Conservation (phyloP, 1,140 invertebrate genomes). For the Drosophila bocqueti region DNA sequence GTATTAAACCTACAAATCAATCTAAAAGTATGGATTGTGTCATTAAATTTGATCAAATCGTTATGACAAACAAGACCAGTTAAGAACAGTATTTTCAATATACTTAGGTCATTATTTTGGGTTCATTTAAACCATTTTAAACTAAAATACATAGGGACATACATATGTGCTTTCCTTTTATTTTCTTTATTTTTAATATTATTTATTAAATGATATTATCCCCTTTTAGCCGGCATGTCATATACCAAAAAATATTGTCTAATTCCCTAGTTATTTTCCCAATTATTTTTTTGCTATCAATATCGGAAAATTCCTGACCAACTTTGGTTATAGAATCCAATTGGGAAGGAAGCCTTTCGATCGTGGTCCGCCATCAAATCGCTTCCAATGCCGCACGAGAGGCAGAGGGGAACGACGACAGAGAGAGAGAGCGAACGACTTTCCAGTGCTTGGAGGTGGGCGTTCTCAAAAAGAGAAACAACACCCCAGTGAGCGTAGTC, state of each 20-base stretch:
- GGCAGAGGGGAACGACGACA: conserved; percentile 47
- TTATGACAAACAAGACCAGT: background rate
- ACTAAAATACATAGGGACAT: no score
- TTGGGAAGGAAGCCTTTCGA: conserved; percentile 72
- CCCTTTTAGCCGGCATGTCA: background rate
- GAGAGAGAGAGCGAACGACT: conserved; percentile 28
- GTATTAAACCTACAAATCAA: no score
- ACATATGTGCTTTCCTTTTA: no score
- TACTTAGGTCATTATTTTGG: background rate
- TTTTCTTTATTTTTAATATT: background rate
- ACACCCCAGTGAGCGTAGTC: conserved; percentile 31
- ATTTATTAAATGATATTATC: background rate
- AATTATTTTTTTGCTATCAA: conserved; percentile 24
- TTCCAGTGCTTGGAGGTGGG: conserved; percentile 74
- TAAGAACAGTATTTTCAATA: background rate
- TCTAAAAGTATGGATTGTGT: background rate
- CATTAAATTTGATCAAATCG: background rate
- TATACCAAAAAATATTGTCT: background rate
- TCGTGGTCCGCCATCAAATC: conserved; percentile 76
- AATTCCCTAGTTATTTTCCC: background rate
- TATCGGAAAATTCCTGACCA: conserved; percentile 22
- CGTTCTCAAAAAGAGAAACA: conserved; percentile 48
- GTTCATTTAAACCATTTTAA: no score
- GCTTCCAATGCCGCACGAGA: conserved; percentile 57
- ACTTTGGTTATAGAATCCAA: conserved; percentile 27